Evolutionary conservation across 2,113 vertebrate genomes (phyloP), one percentile per base, ranked within the genome.

Genomic region (Alethe diademata): DNA sequence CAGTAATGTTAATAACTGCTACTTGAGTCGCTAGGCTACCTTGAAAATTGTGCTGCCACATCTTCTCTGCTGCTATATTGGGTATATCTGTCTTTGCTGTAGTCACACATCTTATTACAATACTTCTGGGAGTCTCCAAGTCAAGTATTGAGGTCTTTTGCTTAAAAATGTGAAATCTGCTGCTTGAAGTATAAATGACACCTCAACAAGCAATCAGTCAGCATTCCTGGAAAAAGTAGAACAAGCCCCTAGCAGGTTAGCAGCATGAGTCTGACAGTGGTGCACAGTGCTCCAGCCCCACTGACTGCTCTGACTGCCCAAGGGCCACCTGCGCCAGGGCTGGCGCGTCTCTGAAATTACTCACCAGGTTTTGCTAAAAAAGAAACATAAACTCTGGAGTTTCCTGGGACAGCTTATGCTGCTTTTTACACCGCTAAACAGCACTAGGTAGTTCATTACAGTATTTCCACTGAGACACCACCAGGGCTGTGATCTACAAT

Each of bases 1-100:
- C 43, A 81, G 56, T 19, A 78, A 88, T 64, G 79, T 14, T 81
- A 86, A 66, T 33, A 79, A 57, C 53, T 91, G 67, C 60, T 86
- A 51, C 69, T 38, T 60, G 53, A 71, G 43, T 64, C 2, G 0
- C 73, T 48, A 71, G 36, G 43, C 83, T 93, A 57, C 75, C 40
- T 67, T 78, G 56, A 80, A 78, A 83, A 88, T 66, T 47, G 47
- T 54, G 80, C 79, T 93, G 54, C 67, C 83, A 54, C 67, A 62
- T 78, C 83, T 58, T 45, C 61, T n/a, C 19, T 61, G 45, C 36
- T 83, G 72, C 31, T 78, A 2, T 16, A 33, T 20, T n/a, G 31
- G 40, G 26, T 62, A 26, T 42, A 67, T 62, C 35, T 89, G 54
- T n/a, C 79, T 80, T 76, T 73, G 40, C 36, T 66, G 40, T 33